These are phyloP conservation scores for Dynastes maya DNA, from an alignment of 2,888 invertebrate species.

Conservation along the genomic window DNA sequence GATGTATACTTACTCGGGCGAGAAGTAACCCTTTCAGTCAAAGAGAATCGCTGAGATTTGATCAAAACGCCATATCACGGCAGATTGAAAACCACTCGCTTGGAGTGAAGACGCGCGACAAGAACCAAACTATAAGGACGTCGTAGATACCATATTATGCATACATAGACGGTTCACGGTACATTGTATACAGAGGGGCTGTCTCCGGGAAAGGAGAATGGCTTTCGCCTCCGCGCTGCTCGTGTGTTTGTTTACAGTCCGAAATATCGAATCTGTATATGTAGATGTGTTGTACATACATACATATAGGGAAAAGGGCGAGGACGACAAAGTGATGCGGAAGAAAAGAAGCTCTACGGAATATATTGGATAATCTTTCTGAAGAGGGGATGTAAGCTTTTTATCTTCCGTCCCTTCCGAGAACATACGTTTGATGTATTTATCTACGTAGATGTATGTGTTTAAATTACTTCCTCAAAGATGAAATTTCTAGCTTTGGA, in stretches of 20 bases:
- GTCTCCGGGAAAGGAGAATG: neutral
- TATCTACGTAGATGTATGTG: too few species aligned
- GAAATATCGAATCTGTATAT: neutral
- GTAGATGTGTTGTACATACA: neutral
- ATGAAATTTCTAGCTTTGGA: too few species aligned
- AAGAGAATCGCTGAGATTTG: conserved; percentile 51
- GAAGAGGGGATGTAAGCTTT: too few species aligned
- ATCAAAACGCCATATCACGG: conserved; percentile 50
- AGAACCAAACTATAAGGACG: neutral
- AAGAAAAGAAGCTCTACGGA: neutral
- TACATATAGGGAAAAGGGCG: conserved; percentile 5
- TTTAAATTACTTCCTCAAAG: too few species aligned
- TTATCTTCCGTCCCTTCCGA: too few species aligned
- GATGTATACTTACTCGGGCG: neutral
- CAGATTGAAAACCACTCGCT: conserved; percentile 50
- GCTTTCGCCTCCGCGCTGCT: neutral
- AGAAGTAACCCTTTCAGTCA: conserved; percentile 40
- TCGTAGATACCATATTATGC: neutral
- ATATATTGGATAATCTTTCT: too few species aligned
- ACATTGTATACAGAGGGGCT: neutral
- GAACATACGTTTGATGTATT: too few species aligned
- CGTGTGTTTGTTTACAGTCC: neutral
- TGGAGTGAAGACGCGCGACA: conserved; percentile 1
- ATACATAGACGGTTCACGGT: neutral
- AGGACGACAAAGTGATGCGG: conserved; percentile 11